These are phyloP conservation scores for Cataglyphis albicans DNA, from an alignment of 2,888 invertebrate genomes.

Conservation along the genomic window DNA sequence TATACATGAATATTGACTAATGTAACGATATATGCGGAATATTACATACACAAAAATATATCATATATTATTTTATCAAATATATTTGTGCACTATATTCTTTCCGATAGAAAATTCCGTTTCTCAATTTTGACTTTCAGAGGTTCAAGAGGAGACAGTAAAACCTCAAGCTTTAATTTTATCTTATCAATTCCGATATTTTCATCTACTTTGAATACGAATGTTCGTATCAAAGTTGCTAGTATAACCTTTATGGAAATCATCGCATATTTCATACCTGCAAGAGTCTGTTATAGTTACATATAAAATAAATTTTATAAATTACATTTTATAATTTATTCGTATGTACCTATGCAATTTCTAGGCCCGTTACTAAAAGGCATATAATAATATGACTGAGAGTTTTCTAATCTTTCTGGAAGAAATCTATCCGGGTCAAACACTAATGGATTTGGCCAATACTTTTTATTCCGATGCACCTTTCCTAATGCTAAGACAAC, in stretches of 20 bases:
- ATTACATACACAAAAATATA: too few relatives aligned
- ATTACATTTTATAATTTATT: background rate
- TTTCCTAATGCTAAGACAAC: conserved; percentile 69
- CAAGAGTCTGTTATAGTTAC: background rate
- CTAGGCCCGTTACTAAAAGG: conserved; percentile 78
- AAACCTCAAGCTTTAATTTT: background rate
- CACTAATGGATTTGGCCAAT: conserved; percentile 75
- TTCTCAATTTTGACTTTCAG: background rate
- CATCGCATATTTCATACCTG: background rate
- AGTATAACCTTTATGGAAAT: background rate
- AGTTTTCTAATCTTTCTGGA: conserved; percentile 74
- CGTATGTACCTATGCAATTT: conserved; percentile 72
- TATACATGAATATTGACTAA: too few relatives aligned
- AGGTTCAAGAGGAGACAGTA: background rate
- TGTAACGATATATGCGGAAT: too few relatives aligned
- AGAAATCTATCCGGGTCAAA: conserved; percentile 80
- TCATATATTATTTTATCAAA: background rate
- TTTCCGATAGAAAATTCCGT: background rate
- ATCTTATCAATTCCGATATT: background rate
- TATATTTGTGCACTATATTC: background rate
- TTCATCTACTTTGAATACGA: background rate
- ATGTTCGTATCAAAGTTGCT: background rate
- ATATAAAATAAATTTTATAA: background rate
- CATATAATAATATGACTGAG: conserved; percentile 73
- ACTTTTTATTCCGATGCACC: conserved; percentile 69